Base-by-base conservation (phyloP, 2,888 invertebrate species). In the Gnatocerus cornutus region DNA sequence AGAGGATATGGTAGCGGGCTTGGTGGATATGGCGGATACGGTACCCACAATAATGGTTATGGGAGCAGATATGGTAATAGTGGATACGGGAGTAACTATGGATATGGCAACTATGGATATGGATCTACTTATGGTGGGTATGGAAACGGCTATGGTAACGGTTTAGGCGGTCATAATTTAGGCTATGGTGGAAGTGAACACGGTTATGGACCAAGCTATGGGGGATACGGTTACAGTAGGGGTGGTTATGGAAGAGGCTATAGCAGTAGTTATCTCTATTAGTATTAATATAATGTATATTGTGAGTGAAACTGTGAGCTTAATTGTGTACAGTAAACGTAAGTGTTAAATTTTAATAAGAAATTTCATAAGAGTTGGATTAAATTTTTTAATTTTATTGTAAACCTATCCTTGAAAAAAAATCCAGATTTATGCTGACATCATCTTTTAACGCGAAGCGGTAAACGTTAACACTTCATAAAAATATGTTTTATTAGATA, bases 51-150 rank as follows among this genome's bases (percentile, higher is more conserved):
- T 21, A 21, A 21, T 21, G 21, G 21, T 21, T 21, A 21, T 21
- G 21, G 21, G 1, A 21, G 21, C 21, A 21, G 21, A 21, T 21
- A 21, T 21, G 21, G 21, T n/a, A n/a, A n/a, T 29, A 29, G 29
- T 33, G 33, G 33, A 33, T 33, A 33, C 33, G 33, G 33, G 3
- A 33, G 33, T 33, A n/a, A n/a, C 7, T 33, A 33, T n/a, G 33
- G 33, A 21, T 21, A 21, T 21, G 21, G 21, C 2, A 21, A 21
- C 6, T 9, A n/a, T 33, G 33, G 33, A 6, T 33, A 33, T n/a
- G 33, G 33, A n/a, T 9, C 9, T 4, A n/a, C 3, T n/a, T 33
- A 33, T 33, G 21, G 55, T 33, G 55, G 55, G 5, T 50, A 50
- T 29, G 30, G 50, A 12, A 33, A 33, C 33, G n/a, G 33, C n/a